Evolutionary conservation across 2,888 invertebrate genomes (phyloP).

Genomic region (Odontothrips loti): DNA sequence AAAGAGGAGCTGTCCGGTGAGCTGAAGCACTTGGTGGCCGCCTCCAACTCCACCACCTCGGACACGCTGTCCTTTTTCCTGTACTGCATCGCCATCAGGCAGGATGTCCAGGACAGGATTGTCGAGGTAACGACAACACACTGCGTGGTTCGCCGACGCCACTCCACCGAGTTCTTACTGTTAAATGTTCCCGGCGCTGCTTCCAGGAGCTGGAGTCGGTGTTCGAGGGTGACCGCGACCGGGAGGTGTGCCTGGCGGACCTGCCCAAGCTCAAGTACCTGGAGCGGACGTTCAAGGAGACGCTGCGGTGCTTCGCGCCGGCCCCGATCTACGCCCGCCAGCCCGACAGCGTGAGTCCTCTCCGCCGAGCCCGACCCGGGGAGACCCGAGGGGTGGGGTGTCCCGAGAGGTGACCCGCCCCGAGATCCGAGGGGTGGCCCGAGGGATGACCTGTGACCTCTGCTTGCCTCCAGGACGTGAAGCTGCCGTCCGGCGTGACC

Average conservation of each 20-base stretch:
- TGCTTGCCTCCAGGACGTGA: background rate
- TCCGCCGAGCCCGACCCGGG: background rate
- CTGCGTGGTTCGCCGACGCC: background rate
- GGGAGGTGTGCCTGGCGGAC: background rate
- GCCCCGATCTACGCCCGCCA: constrained; percentile 1
- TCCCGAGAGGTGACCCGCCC: background rate
- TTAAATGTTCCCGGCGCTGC: background rate
- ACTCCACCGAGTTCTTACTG: background rate
- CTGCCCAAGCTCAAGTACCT: constrained; percentile 13
- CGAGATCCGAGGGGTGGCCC: background rate
- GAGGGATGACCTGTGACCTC: background rate
- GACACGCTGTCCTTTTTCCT: background rate
- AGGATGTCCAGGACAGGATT: constrained; percentile 7
- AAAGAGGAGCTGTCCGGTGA: constrained; percentile 12
- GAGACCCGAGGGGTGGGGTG: background rate
- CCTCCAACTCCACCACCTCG: constrained; percentile 20
- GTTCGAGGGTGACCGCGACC: background rate
- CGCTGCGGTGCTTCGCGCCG: constrained; percentile 1
- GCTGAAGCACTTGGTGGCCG: constrained; percentile 9
- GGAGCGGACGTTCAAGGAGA: constrained; percentile 5
- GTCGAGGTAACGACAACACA: background rate
- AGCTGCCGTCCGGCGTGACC: background rate
- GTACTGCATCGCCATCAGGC: constrained; percentile 16
- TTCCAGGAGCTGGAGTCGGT: constrained; percentile 4
- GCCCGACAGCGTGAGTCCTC: constrained; percentile 6